Evolutionary conservation across 2,797 vertebrate genomes (phyloP).

Genomic region (Loris lydekkerianus): DNA sequence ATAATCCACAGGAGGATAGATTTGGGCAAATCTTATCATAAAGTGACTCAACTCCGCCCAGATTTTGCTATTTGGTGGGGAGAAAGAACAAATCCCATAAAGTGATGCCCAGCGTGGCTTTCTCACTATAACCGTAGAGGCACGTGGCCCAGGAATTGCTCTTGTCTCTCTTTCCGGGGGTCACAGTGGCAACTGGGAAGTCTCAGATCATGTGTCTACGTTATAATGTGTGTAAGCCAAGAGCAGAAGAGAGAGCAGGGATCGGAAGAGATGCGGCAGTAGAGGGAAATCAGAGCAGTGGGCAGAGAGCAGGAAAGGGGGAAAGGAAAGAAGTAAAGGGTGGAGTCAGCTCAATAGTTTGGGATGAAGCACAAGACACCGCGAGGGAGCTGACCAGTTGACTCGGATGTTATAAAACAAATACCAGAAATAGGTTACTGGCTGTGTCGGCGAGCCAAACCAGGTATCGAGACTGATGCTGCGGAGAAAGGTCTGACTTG

Average conservation of each 20-base stretch:
- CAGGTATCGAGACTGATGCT: too few relatives aligned
- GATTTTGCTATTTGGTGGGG: not conserved
- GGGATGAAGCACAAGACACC: not conserved
- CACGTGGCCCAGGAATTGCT: not conserved
- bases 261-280: accelerated
- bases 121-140: not conserved
- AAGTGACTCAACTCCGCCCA: not conserved
- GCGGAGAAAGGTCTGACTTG: not conserved
- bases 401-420: not conserved
- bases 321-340: not conserved
- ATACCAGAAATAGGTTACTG: not conserved
- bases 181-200: not conserved
- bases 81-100: not conserved
- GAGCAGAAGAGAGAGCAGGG: not conserved
- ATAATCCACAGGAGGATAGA: not conserved
- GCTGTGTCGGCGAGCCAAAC: not conserved
- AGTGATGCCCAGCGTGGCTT: accelerated
- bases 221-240: not conserved
- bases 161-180: not conserved
- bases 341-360: not conserved
- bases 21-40: not conserved
- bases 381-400: not conserved
- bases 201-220: not conserved
- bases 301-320: accelerated
- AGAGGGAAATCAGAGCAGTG: not conserved